A percentile compares a stretch with the other conserved stretches of the same genome.
Conservation (phyloP, 2,888 invertebrate genomes). For the Lymantria dispar region DNA sequence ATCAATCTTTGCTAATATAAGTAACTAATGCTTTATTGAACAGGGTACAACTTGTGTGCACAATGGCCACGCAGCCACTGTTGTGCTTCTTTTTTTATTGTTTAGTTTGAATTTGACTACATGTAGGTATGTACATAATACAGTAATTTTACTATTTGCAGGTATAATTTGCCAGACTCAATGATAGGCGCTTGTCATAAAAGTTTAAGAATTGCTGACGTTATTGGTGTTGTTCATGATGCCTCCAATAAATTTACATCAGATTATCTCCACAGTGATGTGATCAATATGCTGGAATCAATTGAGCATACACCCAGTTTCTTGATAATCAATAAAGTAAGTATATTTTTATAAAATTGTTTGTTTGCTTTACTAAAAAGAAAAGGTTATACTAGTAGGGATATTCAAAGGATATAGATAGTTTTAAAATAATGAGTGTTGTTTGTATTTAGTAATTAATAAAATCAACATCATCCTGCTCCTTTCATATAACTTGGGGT, state of each 20-base stretch:
- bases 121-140: no score
- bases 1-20: no score
- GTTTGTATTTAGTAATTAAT: no score
- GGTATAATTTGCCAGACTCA: constrained; percentile 65
- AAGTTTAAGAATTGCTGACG: constrained; percentile 87
- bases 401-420: no score
- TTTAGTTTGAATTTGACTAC: background rate
- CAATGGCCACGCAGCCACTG: background rate
- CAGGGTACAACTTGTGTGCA: no score
- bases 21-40: no score
- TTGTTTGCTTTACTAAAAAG: no score
- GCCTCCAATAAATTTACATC: constrained; percentile 87
- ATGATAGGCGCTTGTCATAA: constrained; percentile 78
- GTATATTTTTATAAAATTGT: no score
- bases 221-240: constrained; percentile 94
- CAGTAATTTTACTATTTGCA: constrained; percentile 31
- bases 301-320: constrained; percentile 85
- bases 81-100: background rate
- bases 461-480: no score
- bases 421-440: no score
- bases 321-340: constrained; percentile 94
- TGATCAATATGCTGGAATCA: constrained; percentile 86
- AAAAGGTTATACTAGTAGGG: no score
- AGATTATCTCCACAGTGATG: constrained; percentile 85
- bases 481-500: no score